A percentile compares a stretch with the other conserved stretches of the same genome.
Conservation (phyloP, 1,140 invertebrate genomes). For the Drosophila bocki region DNA sequence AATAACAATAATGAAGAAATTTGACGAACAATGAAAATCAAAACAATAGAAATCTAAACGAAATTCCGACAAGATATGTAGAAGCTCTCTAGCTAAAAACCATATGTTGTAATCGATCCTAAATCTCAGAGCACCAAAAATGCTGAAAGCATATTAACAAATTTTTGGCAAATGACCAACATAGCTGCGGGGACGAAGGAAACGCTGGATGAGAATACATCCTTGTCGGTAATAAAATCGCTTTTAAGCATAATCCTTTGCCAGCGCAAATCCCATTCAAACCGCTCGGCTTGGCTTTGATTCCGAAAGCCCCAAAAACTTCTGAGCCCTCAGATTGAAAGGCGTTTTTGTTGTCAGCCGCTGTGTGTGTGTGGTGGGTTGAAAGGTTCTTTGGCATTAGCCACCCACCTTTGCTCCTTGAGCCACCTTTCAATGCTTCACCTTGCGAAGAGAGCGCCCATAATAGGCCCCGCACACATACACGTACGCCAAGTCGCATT, state of each 20-base stretch:
- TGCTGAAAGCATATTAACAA: background rate
- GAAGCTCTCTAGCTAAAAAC: background rate
- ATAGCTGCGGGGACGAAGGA: background rate
- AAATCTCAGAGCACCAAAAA: background rate
- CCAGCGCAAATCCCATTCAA: constrained; percentile 60
- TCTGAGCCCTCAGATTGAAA: constrained; percentile 47
- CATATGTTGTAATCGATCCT: background rate
- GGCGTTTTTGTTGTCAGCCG: constrained; percentile 29
- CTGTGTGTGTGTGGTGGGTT: constrained; percentile 14
- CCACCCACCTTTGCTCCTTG: constrained; percentile 44
- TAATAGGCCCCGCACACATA: constrained; percentile 34
- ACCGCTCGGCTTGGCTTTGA: constrained; percentile 44
- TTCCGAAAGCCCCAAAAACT: constrained; percentile 57
- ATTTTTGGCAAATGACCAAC: constrained; percentile 45
- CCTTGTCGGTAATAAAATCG: constrained; percentile 51
- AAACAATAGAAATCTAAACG: no score
- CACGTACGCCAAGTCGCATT: constrained; percentile 1
- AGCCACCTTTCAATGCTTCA: constrained; percentile 59
- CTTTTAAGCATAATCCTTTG: constrained; percentile 44
- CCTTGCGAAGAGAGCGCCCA: constrained; percentile 50
- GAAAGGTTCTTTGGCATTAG: constrained; percentile 34
- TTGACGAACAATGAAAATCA: no score
- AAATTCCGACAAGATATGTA: background rate
- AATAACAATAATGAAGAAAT: no score
- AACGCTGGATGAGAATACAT: constrained; percentile 29